Percentiles rank a stretch among this genome's conserved stretches.
phyloP scores from a whole-genome alignment of 2,113 vertebrate genomes.

The Thermophis baileyi region DNA sequence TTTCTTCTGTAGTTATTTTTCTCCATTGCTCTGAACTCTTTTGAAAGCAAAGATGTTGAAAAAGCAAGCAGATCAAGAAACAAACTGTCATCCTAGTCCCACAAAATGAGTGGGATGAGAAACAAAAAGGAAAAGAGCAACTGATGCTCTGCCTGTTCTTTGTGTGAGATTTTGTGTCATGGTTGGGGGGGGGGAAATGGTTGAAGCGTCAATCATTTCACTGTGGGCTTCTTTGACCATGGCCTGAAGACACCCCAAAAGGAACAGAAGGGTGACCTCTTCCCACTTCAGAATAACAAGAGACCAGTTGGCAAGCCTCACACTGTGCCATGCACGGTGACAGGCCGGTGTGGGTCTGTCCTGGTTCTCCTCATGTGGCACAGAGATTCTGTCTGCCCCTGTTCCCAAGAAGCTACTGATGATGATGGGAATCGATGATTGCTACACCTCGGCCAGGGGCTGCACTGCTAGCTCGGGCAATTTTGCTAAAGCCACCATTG shows the following conservation, averaged over 20 bases:
- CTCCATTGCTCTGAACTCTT: not conserved
- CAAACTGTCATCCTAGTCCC: not conserved
- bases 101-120: not conserved
- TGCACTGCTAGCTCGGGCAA: constrained; percentile 96
- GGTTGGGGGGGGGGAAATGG: fast-evolving
- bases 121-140: not conserved
- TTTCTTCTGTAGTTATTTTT: not conserved
- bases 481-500: constrained; percentile 97
- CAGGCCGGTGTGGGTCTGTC: constrained; percentile 91
- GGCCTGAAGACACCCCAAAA: not conserved
- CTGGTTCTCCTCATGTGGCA: constrained; percentile 96
- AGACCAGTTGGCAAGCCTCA: not conserved
- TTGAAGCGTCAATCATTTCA: not conserved
- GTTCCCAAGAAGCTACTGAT: constrained; percentile 97
- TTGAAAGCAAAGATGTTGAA: not conserved
- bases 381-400: constrained; percentile 92
- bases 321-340: constrained; percentile 66
- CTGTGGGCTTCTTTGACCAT: not conserved
- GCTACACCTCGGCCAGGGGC: constrained; percentile 93
- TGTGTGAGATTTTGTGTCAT: not conserved
- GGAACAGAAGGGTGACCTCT: not conserved
- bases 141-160: not conserved
- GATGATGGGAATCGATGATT: constrained; percentile 98
- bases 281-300: not conserved
- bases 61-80: not conserved